These are phyloP conservation scores for Eristalis tenax DNA, from an alignment of 2,888 invertebrate species.

Conservation along the genomic window DNA sequence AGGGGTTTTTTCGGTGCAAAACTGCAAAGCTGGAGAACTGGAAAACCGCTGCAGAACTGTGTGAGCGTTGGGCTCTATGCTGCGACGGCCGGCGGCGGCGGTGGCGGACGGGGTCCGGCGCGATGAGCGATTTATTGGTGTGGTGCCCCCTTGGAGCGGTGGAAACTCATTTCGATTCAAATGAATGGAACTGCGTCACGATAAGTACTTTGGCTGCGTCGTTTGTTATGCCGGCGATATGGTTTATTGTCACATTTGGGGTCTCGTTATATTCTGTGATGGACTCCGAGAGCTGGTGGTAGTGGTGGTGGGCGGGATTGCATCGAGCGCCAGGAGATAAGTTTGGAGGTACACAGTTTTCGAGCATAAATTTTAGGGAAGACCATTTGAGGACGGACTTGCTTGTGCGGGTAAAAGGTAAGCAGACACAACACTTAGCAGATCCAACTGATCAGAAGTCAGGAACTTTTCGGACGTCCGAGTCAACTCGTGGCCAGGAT, in stretches of 20 bases:
- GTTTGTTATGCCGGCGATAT: constrained; percentile 50
- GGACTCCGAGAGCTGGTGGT: neutral
- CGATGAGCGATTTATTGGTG: constrained; percentile 67
- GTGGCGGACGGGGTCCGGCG: constrained; percentile 6
- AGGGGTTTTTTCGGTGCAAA: constrained; percentile 42
- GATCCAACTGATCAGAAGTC: too few relatives aligned
- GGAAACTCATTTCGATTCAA: constrained; percentile 63
- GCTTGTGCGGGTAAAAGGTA: neutral
- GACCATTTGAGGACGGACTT: neutral
- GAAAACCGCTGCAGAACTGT: constrained; percentile 9
- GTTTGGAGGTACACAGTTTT: neutral
- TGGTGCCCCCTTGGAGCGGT: neutral
- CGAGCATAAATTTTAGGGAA: neutral
- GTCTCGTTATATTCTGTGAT: neutral
- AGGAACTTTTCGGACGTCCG: too few relatives aligned
- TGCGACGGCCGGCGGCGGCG: too few relatives aligned
- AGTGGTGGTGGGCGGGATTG: neutral
- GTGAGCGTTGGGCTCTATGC: constrained; percentile 2
- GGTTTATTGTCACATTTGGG: constrained; percentile 51
- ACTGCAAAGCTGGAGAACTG: neutral
- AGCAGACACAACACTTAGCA: too few relatives aligned
- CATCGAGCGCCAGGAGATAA: too few relatives aligned
- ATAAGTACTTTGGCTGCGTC: constrained; percentile 44
- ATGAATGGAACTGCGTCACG: constrained; percentile 59
- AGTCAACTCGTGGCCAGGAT: too few relatives aligned